A percentile compares a stretch with the other conserved stretches of the same genome.
phyloP scores from a whole-genome alignment of 2,113 vertebrate species.

The Scomber japonicus region DNA sequence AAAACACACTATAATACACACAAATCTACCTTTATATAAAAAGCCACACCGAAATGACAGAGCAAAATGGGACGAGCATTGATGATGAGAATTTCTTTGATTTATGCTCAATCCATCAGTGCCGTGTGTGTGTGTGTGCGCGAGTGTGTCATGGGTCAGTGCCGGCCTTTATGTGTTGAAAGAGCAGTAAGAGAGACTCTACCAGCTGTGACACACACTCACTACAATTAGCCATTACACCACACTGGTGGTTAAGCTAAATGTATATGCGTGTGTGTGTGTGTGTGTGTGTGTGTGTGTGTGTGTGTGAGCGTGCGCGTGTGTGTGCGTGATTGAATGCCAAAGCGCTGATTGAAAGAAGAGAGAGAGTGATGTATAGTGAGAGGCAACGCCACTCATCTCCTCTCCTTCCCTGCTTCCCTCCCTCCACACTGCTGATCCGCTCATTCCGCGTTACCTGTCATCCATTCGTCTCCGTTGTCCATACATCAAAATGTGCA shows the following conservation, averaged over 20 bases:
- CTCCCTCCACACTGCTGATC: slow-evolving; percentile 32
- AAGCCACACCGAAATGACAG: slow-evolving; percentile 26
- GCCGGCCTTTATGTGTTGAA: slow-evolving; percentile 78
- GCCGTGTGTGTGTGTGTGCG: slow-evolving; percentile 31
- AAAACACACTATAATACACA: slow-evolving; percentile 2
- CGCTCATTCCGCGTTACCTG: slow-evolving; percentile 36
- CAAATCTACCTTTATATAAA: neutral
- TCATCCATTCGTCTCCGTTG: slow-evolving; percentile 41
- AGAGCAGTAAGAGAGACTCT: slow-evolving; percentile 71
- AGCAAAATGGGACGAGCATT: slow-evolving; percentile 38
- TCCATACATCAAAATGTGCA: slow-evolving; percentile 59
- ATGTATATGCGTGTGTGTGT: slow-evolving; percentile 12
- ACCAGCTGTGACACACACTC: slow-evolving; percentile 77
- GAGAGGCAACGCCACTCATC: slow-evolving; percentile 62
- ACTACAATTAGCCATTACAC: slow-evolving; percentile 76
- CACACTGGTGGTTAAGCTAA: slow-evolving; percentile 32
- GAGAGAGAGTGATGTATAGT: slow-evolving; percentile 62
- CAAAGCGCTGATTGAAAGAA: slow-evolving; percentile 68
- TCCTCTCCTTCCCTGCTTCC: slow-evolving; percentile 40
- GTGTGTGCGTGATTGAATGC: slow-evolving; percentile 55
- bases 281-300: slow-evolving; percentile 5
- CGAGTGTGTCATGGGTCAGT: slow-evolving; percentile 68
- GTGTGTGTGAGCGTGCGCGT: slow-evolving; percentile 11
- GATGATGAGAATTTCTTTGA: slow-evolving; percentile 75
- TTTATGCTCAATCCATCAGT: slow-evolving; percentile 74